A percentile compares a stretch with the other conserved stretches of the same genome.
These are phyloP conservation scores for Lepilemur ruficaudatus DNA, from an alignment of 2,797 vertebrate genomes.

Conservation along the genomic window DNA sequence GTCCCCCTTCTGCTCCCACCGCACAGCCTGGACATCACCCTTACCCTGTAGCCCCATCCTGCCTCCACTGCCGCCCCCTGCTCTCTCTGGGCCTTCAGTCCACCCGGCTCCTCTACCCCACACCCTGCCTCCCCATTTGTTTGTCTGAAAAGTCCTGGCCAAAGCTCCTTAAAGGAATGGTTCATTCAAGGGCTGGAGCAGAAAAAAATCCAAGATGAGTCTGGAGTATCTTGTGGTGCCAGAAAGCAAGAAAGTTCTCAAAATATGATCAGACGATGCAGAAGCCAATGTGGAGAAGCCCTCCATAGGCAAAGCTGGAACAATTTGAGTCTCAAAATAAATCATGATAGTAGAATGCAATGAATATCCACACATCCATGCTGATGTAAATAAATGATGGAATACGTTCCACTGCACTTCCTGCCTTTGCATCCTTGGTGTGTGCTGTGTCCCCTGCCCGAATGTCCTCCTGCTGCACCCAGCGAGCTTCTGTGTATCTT, in stretches of 20 bases:
- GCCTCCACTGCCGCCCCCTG: not conserved
- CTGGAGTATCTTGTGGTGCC: not conserved
- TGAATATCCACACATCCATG: no score
- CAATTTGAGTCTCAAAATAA: not conserved
- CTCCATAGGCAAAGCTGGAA: not conserved
- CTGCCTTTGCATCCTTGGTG: not conserved
- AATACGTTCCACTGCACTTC: not conserved
- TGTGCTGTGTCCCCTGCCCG: not conserved
- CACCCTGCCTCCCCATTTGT: not conserved
- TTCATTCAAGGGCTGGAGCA: not conserved
- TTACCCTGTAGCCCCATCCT: no score
- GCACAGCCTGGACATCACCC: not conserved
- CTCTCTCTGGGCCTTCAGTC: not conserved
- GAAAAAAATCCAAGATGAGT: not conserved
- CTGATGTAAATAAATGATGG: not conserved
- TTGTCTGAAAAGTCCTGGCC: not conserved
- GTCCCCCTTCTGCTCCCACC: no score
- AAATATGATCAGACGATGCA: not conserved
- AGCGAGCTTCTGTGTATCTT: not conserved
- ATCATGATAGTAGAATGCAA: not conserved
- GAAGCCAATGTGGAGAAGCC: not conserved
- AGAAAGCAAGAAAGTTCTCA: not conserved
- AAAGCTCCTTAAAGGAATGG: not conserved
- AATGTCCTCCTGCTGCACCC: not conserved
- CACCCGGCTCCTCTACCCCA: fast-evolving